Base-by-base conservation (phyloP, 2,113 vertebrate genomes). In the Hiodon alosoides region DNA sequence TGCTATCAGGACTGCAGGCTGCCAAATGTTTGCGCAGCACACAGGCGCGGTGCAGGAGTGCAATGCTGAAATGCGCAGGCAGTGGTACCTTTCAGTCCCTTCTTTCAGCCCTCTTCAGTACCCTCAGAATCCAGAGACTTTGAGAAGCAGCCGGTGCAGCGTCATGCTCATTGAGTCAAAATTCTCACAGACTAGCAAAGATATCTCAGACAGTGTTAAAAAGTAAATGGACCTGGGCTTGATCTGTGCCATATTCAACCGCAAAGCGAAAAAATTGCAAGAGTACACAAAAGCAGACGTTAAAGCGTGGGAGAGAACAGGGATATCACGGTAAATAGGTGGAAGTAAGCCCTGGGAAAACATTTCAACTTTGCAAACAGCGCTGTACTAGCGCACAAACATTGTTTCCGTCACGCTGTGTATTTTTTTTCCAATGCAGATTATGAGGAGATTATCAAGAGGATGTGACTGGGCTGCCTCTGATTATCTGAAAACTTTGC, bases 61-160 rank as follows among this genome's bases (percentile, higher is more conserved):
- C 58, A 2, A 6, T 58, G n/a, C n/a, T 14, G 69, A 66, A 65
- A 51, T 17, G 6, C 17, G 10, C 53, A 64, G 67, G 67, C 74
- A 62, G 59, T 50, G 48, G 9, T 16, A 70, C 10, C 58, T 57
- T 67, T 52, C 53, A 69, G n/a, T 50, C 62, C 2, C 48, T 14
- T 7, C 61, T 3, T 5, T 14, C 14, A 3, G 58, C 62, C 4
- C 16, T 16, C 54, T 52, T 11, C 7, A 2, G 31, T 71, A 3
- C 14, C 14, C 64, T 69, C n/a, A 1, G 48, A 8, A 67, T 48
- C 51, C 54, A 16, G 17, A 67, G 62, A 67, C 76, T 69, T 72
- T 72, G 76, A 71, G 76, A 77, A 72, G 53, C 61, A 72, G 14
- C 16, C 16, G 31, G 13, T 58, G 51, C 8, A 54, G 47, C 72